Base-by-base conservation (phyloP, 1,140 invertebrate species). In the Diabrotica virgifera region DNA sequence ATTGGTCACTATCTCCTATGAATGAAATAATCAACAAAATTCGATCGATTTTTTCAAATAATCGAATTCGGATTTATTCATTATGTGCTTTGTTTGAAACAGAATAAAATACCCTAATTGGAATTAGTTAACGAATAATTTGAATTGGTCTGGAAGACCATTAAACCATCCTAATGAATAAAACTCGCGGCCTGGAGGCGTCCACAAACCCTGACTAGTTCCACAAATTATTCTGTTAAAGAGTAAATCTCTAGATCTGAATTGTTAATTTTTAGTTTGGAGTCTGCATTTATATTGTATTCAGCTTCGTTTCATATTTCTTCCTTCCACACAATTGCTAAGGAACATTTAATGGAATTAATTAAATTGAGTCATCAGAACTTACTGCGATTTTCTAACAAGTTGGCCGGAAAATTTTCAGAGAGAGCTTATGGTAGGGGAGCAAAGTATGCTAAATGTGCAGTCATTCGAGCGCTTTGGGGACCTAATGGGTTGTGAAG, bases 141-240 rank as follows among this genome's bases (percentile, higher is more conserved):
- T n/a, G 40, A 46, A 46, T 46, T 6, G 40, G 8, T 6, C n/a
- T n/a, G 8, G n/a, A 46, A 46, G 40, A 10, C 40, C 40, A 46
- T 46, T 46, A 46, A 46, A 5, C 8, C 40, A 10, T 46, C n/a
- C 40, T 46, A 46, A 46, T 46, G 40, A 46, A 46, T 46, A 46
- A 46, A 46, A 8, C 40, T 8, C 40, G 8, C 40, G n/a, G 8
- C 40, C n/a, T n/a, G n/a, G 40, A 8, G n/a, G 40, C 40, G n/a
- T 46, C 40, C 40, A 46, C 40, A 55, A 55, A 55, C 12, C 35
- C 53, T 11, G 24, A 55, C 53, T 55, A 55, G 12, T 55, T 46
- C 8, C 11, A 55, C 53, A 55, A 55, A 24, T 55, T 55, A 55
- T 55, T 55, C 53, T 10, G 13, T 55, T 5, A 14, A 55, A 36